A percentile compares a stretch with the other conserved stretches of the same genome.
phyloP scores from a whole-genome alignment of 2,113 vertebrate species.

The Seriola dumerili region DNA sequence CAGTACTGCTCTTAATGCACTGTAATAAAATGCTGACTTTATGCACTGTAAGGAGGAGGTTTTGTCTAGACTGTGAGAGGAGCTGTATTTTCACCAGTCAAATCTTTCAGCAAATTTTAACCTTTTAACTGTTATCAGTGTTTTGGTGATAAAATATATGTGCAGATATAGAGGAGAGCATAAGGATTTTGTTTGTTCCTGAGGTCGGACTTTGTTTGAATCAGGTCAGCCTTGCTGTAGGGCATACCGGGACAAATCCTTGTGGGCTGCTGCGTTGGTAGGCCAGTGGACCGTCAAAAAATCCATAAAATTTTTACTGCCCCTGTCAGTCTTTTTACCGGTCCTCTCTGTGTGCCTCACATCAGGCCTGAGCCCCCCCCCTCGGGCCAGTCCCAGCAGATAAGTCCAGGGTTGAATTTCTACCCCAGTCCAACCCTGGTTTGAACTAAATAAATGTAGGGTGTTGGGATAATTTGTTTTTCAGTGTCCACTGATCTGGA shows the following conservation, averaged over 20 bases:
- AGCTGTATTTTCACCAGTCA: not conserved
- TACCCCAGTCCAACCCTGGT: not conserved
- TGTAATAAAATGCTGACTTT: slow-evolving; percentile 42
- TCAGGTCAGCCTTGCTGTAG: no score
- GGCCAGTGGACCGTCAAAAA: no score
- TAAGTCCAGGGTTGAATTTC: not conserved
- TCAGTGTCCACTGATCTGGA: slow-evolving; percentile 52
- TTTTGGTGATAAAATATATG: not conserved
- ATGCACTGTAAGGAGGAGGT: not conserved
- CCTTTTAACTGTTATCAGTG: not conserved
- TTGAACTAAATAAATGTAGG: slow-evolving; percentile 41
- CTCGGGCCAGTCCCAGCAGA: not conserved
- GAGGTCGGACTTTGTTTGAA: slow-evolving; percentile 12
- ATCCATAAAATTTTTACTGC: no score
- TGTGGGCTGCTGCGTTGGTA: no score
- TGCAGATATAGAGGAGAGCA: not conserved
- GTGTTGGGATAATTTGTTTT: slow-evolving; percentile 49
- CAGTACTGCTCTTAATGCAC: not conserved
- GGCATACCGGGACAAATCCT: no score
- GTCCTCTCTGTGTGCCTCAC: no score
- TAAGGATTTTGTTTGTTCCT: slow-evolving; percentile 6
- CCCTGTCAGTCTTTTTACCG: no score
- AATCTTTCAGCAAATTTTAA: slow-evolving; percentile 17
- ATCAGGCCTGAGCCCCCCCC: no score
- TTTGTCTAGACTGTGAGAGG: not conserved